Evolutionary conservation across 2,888 invertebrate genomes (phyloP).

Genomic region (Sialis lutaria): DNA sequence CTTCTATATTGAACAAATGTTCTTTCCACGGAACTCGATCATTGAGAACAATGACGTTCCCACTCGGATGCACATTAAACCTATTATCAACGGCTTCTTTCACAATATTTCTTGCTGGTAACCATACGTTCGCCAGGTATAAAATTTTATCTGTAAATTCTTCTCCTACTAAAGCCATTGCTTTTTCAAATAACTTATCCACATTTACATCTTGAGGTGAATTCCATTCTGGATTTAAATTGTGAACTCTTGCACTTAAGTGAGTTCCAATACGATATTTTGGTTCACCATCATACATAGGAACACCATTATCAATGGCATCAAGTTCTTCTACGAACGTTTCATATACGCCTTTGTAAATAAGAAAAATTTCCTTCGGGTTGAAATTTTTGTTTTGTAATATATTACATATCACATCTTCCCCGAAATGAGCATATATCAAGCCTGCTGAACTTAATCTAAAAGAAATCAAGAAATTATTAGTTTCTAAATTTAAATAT

Average conservation of each 20-base stretch:
- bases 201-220: slow-evolving; percentile 30
- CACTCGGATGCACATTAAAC: slow-evolving; percentile 49
- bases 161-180: slow-evolving; percentile 55
- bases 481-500: background rate
- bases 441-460: slow-evolving; percentile 92
- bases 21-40: slow-evolving; percentile 80
- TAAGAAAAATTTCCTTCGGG: slow-evolving; percentile 28
- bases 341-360: slow-evolving; percentile 64
- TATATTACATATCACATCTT: slow-evolving; percentile 49
- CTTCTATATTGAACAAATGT: slow-evolving; percentile 70
- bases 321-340: slow-evolving; percentile 85
- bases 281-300: slow-evolving; percentile 52
- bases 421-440: slow-evolving; percentile 78
- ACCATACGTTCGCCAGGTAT: slow-evolving; percentile 54
- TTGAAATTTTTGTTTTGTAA: slow-evolving; percentile 24
- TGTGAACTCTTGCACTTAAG: slow-evolving; percentile 54
- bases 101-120: slow-evolving; percentile 70
- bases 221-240: slow-evolving; percentile 78
- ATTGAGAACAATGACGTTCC: slow-evolving; percentile 61
- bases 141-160: slow-evolving; percentile 59
- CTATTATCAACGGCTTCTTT: slow-evolving; percentile 51
- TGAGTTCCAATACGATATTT: slow-evolving; percentile 64
- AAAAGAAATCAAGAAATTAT: slow-evolving; percentile 14
- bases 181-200: slow-evolving; percentile 52
- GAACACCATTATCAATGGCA: slow-evolving; percentile 93